Conservation (phyloP, 1,140 invertebrate genomes). For the Acromyrmex charruanus region DNA sequence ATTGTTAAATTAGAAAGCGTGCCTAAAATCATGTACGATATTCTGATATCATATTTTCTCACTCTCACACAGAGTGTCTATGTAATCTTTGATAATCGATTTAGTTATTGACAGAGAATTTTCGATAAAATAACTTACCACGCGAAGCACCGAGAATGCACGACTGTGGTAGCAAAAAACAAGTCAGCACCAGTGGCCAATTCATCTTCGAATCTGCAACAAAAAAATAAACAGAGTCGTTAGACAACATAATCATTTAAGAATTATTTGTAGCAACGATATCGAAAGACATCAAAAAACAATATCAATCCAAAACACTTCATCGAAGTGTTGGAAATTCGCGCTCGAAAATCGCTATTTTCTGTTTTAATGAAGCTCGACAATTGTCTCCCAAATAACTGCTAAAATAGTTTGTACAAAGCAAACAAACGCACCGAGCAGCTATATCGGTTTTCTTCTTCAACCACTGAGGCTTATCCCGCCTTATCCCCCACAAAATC, state of each 20-base stretch:
- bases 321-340: not conserved
- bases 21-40: constrained; percentile 9
- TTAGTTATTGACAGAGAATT: constrained; percentile 6
- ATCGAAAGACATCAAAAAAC: not conserved
- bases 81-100: constrained; percentile 14
- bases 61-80: not conserved
- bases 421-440: constrained; percentile 10
- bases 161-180: constrained; percentile 80
- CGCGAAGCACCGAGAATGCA: constrained; percentile 79
- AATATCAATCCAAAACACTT: constrained; percentile 1
- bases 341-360: not conserved
- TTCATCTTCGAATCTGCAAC: constrained; percentile 84
- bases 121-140: constrained; percentile 76
- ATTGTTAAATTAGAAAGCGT: not conserved
- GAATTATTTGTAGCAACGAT: not conserved
- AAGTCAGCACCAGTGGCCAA: constrained; percentile 80
- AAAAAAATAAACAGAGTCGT: constrained; percentile 53
- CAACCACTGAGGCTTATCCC: constrained; percentile 25
- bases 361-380: constrained; percentile 10
- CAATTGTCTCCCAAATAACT: constrained; percentile 37
- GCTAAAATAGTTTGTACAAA: constrained; percentile 25
- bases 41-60: not conserved
- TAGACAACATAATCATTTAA: constrained; percentile 21
- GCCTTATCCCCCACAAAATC: constrained; percentile 47
- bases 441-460: constrained; percentile 37